phyloP scores from a whole-genome alignment of 2,888 invertebrate genomes.

The Phymatocera aterrima region DNA sequence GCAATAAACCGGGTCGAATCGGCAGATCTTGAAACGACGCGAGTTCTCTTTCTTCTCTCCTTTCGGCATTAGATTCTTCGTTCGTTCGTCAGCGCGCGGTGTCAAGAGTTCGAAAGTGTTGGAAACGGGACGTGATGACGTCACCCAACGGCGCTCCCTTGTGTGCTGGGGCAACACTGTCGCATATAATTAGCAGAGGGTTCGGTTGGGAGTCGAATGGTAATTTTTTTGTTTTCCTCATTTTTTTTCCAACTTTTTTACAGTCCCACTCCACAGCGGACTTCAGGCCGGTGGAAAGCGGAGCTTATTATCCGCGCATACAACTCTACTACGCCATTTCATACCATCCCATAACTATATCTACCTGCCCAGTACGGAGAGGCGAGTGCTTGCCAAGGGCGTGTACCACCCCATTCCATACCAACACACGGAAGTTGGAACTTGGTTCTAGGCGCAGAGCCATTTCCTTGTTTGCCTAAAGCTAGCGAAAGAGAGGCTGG shows the following conservation, averaged over 20 bases:
- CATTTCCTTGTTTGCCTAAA: slow-evolving; percentile 66
- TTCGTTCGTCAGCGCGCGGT: slow-evolving; percentile 31
- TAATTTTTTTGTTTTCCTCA: not conserved
- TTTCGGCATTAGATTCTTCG: not conserved
- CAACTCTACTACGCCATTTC: not conserved
- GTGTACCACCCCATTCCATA: slow-evolving; percentile 52
- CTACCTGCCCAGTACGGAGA: not conserved
- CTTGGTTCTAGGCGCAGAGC: slow-evolving; percentile 51
- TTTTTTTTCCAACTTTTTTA: not conserved
- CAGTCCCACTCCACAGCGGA: not conserved
- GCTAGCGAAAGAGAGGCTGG: slow-evolving; percentile 33
- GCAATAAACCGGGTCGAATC: not conserved
- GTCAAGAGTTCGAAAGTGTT: slow-evolving; percentile 32
- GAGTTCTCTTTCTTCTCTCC: not conserved
- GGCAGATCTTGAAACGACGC: not conserved
- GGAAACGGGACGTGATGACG: not conserved
- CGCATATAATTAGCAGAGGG: slow-evolving; percentile 21
- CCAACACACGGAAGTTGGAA: not conserved
- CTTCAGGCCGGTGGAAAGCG: not conserved
- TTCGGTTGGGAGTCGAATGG: slow-evolving; percentile 28
- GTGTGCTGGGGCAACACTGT: slow-evolving; percentile 19
- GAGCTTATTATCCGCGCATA: slow-evolving; percentile 34
- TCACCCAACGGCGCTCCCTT: slow-evolving; percentile 7
- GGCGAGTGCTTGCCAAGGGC: slow-evolving; percentile 64
- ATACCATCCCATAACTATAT: not conserved